Conservation (phyloP, 2,888 invertebrate genomes). For the Hydroisotoma schaefferi region DNA sequence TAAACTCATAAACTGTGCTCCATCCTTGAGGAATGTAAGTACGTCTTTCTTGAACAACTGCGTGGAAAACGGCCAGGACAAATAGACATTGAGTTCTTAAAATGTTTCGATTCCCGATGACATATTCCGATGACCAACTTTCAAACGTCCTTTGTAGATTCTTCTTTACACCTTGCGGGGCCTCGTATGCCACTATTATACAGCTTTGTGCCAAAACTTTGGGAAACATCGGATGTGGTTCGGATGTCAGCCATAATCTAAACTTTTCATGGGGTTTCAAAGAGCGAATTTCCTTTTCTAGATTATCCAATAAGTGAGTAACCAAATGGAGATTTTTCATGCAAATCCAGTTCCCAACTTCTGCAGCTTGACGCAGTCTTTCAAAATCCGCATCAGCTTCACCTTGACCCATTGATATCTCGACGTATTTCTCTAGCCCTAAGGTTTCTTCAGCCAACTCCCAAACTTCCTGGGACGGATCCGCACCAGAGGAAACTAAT, state of each 20-base stretch:
- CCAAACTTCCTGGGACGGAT: slow-evolving; percentile 78
- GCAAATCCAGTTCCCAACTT: slow-evolving; percentile 70
- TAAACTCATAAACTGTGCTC: slow-evolving; percentile 86
- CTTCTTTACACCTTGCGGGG: slow-evolving; percentile 80
- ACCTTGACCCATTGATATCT: slow-evolving; percentile 77
- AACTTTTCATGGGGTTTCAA: slow-evolving; percentile 59
- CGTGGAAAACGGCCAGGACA: slow-evolving; percentile 81
- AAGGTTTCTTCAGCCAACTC: slow-evolving; percentile 60
- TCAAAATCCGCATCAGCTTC: slow-evolving; percentile 65
- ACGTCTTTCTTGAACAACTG: slow-evolving; percentile 83
- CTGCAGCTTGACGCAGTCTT: slow-evolving; percentile 60
- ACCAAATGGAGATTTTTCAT: slow-evolving; percentile 78
- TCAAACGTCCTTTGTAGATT: slow-evolving; percentile 72
- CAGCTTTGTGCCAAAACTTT: slow-evolving; percentile 71
- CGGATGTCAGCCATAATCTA: slow-evolving; percentile 80
- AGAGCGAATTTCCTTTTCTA: slow-evolving; percentile 63
- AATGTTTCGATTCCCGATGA: slow-evolving; percentile 44
- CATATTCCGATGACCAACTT: slow-evolving; percentile 60
- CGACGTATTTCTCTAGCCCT: slow-evolving; percentile 58
- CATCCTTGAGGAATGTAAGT: slow-evolving; percentile 90
- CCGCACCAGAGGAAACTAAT: slow-evolving; percentile 76
- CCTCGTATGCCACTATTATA: slow-evolving; percentile 74
- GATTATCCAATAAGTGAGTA: slow-evolving; percentile 64
- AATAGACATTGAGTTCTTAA: slow-evolving; percentile 60
- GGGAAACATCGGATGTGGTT: slow-evolving; percentile 73